Conservation (phyloP, 2,113 vertebrate genomes). For the Lepus americanus region DNA sequence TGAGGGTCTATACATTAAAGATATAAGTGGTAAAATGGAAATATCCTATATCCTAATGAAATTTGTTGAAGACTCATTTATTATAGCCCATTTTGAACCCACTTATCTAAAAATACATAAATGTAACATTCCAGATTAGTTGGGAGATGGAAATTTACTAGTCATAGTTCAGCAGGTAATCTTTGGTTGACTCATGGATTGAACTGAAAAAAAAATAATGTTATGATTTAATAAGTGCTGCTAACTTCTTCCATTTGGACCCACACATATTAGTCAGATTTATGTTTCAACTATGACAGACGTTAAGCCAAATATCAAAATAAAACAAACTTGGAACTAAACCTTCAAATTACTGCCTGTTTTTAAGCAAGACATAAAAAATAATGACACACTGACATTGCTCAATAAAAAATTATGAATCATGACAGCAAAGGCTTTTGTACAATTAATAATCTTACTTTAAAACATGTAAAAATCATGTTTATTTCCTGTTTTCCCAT, state of each 20-base stretch:
- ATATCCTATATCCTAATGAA: neutral
- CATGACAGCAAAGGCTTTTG: slow-evolving; percentile 27
- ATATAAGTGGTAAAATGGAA: neutral
- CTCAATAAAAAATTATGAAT: slow-evolving; percentile 59
- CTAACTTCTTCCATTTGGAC: slow-evolving; percentile 19
- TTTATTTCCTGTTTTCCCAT: slow-evolving; percentile 45
- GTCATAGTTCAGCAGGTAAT: neutral
- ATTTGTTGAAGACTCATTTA: neutral
- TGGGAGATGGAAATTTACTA: slow-evolving; percentile 53
- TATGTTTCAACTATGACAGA: slow-evolving; percentile 47
- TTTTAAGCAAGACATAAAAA: slow-evolving; percentile 60
- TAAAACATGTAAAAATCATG: slow-evolving; percentile 48
- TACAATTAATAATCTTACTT: slow-evolving; percentile 42
- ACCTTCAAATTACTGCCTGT: slow-evolving; percentile 43
- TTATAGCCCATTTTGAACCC: slow-evolving; percentile 7
- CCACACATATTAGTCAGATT: neutral
- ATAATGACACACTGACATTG: slow-evolving; percentile 30
- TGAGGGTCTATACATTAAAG: neutral
- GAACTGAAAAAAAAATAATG: slow-evolving; percentile 26
- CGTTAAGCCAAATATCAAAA: slow-evolving; percentile 66
- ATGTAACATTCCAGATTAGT: neutral
- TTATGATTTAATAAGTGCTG: slow-evolving; percentile 34
- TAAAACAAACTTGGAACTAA: slow-evolving; percentile 61
- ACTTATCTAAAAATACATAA: slow-evolving; percentile 49
- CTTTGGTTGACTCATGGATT: slow-evolving; percentile 11